Base-by-base conservation (phyloP, 2,113 vertebrate genomes). In the Crotophaga sulcirostris region DNA sequence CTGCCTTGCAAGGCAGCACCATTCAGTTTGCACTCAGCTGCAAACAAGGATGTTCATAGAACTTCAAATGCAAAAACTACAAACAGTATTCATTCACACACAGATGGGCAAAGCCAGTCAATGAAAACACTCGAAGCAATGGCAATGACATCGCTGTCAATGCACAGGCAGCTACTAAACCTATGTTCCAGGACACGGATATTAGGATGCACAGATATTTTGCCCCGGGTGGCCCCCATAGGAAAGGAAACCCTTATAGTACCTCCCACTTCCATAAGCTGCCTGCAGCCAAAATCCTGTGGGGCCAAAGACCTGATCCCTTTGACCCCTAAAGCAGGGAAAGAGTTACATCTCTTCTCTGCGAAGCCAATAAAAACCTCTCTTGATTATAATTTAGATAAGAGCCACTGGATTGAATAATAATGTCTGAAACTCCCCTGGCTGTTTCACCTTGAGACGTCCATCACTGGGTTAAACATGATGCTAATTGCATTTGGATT, bases 401-500 rank as follows among this genome's bases (percentile, higher is more conserved):
- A 99, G 98, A 98, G 96, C 97, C 98, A 97, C 97, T 96, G 98
- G 96, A 98, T 97, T 98, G 98, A 99, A 99, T 99, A 98, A 98
- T 98, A 99, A 99, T 98, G 98, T 98, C 97, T 98, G 97, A 98
- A 98, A 97, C 98, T 98, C 98, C 98, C 97, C 97, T 98, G 97
- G 98, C 97, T 98, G 98, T 98, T 98, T 99, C 99, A 99, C 99
- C 99, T 99, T 99, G 98, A 99, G 98, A 98, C 98, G 98, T 99
- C 98, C 98, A 98, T 99, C 99, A 99, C 98, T 98, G 98, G 98
- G 99, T 99, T 99, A 99, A 99, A 99, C 99, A 99, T 99, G 98
- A 99, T 98, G 98, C 98, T 99, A 99, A 99, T 99, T 99, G 99
- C 98, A 99, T 99, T 98, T 98, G 98, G 98, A 99, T 98, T 98